Evolutionary conservation across 2,113 vertebrate genomes (phyloP), one percentile per base, ranked within the genome.

Genomic region (Daubentonia madagascariensis): DNA sequence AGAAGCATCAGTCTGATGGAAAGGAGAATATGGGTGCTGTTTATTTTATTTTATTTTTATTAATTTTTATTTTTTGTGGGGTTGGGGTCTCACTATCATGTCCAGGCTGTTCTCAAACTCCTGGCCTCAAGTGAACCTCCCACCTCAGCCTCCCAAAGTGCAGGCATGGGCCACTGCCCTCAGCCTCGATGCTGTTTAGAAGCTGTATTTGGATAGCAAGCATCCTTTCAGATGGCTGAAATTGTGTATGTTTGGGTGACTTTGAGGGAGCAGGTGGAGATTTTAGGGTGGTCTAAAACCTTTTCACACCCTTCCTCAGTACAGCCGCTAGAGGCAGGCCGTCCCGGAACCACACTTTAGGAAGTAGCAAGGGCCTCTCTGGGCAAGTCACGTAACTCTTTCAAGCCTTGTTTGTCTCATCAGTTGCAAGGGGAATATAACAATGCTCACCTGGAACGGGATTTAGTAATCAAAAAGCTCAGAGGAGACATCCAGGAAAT

Each of bases 371-470:
- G 37, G 9, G 22, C 25, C 72, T 10, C 1, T 43, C 32, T 17
- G 1, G 1, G 32, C 18, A 6, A 10, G 23, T 23, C 8, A 9
- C 6, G 18, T 43, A 25, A 12, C 57, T 13, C 35, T 40, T 9
- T 7, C 5, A 83, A 59, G 8, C 2, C 37, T 75, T 5, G 14
- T 45, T 25, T 35, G 28, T 57, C 67, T n/a, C 12, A 11, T 45
- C 37, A 9, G 9, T 22, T 80, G 6, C 4, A 2, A n/a, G 65
- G 4, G 17, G 12, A 13, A 20, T 48, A 8, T 35, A 12, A 25
- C 5, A 3, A 5, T 0, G 0, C 10, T 65, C 22, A 5, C 23
- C 9, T 54, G 16, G 28, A 48, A 48, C 30, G 23, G 11, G 16
- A 75, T 87, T 50, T 81, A 23, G 59, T 50, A 13, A 48, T 59